Evolutionary conservation across 1,140 invertebrate genomes (phyloP), one percentile per base, ranked within the genome.

Genomic region (Bombyx mori): DNA sequence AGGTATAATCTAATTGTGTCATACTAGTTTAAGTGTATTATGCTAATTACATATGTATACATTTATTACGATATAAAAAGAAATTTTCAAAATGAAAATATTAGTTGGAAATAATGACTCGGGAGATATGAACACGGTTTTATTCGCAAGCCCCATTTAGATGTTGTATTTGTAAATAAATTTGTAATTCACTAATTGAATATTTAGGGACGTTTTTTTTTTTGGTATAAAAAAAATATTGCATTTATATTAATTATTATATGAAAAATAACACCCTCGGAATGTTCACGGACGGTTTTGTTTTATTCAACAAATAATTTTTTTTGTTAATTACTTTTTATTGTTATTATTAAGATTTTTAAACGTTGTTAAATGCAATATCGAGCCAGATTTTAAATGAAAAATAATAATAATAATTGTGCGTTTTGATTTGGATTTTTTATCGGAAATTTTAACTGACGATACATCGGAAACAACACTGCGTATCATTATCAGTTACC

Each of bases 301-400:
- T 85, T 82, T 82, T 79, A 62, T 74, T 70, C 71, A 68, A 59
- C 71, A 60, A 62, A 62, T 68, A 68, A 75, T 86, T 85, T 51
- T 6, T 35, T 60, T 86, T 86, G 83, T 86, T 86, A 71, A 75
- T 75, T 79, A 79, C 69, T 77, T 83, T 83, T 86, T 86, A 86
- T 86, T 86, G 82, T 86, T 86, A 84, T 86, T 82, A 86, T 82
- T 86, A 86, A 83, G 81, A 86, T 75, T 82, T 86, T 84, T 86
- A 84, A 35, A 86, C 71, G 72, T 84, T 86, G 82, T 86, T 86
- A 73, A 77, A 65, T 77, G 74, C 78, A 86, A 83, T 84, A 77
- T 73, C 73, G 69, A 68, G 60, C 65, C 70, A 35, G 64, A 68
- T 66, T n/a, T 54, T 9, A 22, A 12, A 43, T 44, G 9, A 44